phyloP scores from a whole-genome alignment of 2,888 invertebrate genomes.

The Rugalucina vietnamica region DNA sequence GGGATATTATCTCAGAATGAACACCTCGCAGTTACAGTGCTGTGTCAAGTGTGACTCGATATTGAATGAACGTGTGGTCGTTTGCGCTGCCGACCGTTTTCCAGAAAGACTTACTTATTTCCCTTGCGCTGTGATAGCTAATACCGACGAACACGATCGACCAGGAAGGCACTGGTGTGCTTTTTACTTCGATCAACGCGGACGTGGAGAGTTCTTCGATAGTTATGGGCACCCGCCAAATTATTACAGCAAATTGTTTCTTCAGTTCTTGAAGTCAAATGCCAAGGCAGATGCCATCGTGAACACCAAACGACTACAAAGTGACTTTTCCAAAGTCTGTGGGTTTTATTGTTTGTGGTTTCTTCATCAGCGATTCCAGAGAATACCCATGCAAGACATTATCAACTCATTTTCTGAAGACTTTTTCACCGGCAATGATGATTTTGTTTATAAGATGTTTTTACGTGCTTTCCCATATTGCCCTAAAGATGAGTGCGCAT shows the following conservation, averaged over 20 bases:
- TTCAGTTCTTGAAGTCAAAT: neutral
- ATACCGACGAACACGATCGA: constrained; percentile 23
- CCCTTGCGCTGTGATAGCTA: constrained; percentile 27
- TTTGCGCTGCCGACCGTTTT: constrained; percentile 33
- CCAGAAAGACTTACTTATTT: neutral
- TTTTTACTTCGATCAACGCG: neutral
- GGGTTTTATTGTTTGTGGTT: neutral
- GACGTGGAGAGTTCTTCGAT: neutral
- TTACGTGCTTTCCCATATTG: constrained; percentile 14
- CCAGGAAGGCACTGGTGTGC: constrained; percentile 26
- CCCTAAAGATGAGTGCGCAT: neutral
- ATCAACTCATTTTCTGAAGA: neutral
- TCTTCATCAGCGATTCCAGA: neutral
- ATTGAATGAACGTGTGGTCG: neutral
- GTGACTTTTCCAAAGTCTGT: neutral
- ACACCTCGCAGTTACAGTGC: constrained; percentile 31
- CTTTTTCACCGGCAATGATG: constrained; percentile 14
- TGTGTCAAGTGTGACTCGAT: constrained; percentile 23
- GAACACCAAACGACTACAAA: neutral
- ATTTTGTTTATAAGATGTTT: constrained; percentile 3
- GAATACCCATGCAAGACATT: neutral
- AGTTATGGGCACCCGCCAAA: neutral
- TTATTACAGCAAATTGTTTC: neutral
- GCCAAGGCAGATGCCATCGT: neutral
- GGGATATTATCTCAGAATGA: constrained; percentile 32